Evolutionary conservation across 1,140 invertebrate species (phyloP).

Genomic region (Stegodyphus mimosarum): DNA sequence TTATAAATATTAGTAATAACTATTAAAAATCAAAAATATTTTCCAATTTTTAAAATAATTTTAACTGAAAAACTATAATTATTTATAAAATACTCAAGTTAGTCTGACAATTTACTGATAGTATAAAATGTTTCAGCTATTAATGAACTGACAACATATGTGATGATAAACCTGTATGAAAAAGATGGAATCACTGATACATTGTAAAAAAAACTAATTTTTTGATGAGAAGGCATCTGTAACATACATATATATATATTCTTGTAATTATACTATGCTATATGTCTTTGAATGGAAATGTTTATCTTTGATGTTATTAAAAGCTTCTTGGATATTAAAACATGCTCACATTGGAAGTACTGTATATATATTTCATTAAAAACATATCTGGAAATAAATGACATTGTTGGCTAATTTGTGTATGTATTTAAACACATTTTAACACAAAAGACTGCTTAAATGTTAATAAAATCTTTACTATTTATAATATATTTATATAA

Average conservation of each 20-base stretch:
- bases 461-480: too few relatives aligned
- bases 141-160: too few relatives aligned
- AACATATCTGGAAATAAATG: conserved; percentile 23
- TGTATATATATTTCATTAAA: conserved; percentile 17
- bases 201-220: background rate
- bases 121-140: too few relatives aligned
- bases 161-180: background rate
- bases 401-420: background rate
- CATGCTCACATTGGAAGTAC: conserved; percentile 2
- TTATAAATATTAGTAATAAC: too few relatives aligned
- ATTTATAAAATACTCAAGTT: too few relatives aligned
- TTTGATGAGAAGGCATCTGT: conserved; percentile 3
- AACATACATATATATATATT: conserved; percentile 15
- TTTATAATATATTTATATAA: too few relatives aligned
- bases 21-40: too few relatives aligned
- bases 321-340: background rate
- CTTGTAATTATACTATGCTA: conserved; percentile 4
- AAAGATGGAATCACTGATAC: conserved; percentile 2
- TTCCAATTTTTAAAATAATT: too few relatives aligned
- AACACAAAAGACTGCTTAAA: too few relatives aligned
- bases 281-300: conserved; percentile 1
- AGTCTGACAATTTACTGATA: too few relatives aligned
- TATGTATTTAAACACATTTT: too few relatives aligned
- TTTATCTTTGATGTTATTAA: conserved; percentile 18
- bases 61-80: too few relatives aligned